phyloP scores from a whole-genome alignment of 2,113 vertebrate species.

The Gallinago media region DNA sequence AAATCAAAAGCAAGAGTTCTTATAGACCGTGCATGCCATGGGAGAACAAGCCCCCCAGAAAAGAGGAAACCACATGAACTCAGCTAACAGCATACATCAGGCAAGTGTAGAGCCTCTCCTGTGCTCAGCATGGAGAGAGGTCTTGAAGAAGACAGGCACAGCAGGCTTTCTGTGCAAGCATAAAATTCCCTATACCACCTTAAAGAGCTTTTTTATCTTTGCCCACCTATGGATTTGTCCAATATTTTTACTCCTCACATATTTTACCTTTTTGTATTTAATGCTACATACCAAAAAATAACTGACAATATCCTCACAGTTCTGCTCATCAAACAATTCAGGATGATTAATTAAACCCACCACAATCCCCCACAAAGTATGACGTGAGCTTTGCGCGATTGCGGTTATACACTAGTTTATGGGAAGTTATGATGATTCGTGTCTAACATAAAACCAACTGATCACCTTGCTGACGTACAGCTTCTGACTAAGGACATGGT shows the following conservation, averaged over 20 bases:
- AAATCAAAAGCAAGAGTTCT: not conserved
- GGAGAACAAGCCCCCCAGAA: not conserved
- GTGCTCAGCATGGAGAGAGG: not conserved
- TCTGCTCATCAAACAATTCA: not conserved
- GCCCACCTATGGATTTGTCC: not conserved
- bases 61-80: not conserved
- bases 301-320: not conserved
- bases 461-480: not conserved
- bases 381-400: not conserved
- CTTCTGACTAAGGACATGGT: not conserved
- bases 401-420: not conserved
- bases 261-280: not conserved
- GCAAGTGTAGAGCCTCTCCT: not conserved
- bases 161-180: not conserved
- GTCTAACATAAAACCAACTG: not conserved
- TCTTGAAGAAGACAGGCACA: not conserved
- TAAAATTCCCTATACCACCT: not conserved
- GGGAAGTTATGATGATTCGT: not conserved
- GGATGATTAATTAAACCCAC: not conserved
- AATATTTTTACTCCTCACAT: not conserved
- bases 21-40: not conserved
- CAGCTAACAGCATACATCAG: not conserved
- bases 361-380: not conserved
- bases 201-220: not conserved
- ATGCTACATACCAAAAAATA: not conserved